Percentiles rank a stretch among this genome's conserved stretches.
These are phyloP conservation scores for Sceloporus tristichus DNA, from an alignment of 2,113 vertebrate species.

Conservation along the genomic window DNA sequence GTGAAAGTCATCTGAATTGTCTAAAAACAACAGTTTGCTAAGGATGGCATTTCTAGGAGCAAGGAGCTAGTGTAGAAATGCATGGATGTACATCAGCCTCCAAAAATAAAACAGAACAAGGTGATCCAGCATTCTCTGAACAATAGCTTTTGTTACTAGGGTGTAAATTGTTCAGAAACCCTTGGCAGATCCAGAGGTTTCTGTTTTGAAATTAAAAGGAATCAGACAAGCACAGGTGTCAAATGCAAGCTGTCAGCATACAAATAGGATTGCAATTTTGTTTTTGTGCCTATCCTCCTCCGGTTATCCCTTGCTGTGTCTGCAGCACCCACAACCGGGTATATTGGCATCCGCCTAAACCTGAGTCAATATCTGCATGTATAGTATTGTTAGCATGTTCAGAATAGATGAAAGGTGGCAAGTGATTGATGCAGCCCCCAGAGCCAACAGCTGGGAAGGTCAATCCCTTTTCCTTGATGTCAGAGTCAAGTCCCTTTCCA, in stretches of 20 bases:
- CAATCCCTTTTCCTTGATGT: constrained; percentile 8
- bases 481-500: not conserved
- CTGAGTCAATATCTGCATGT: not conserved
- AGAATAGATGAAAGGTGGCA: not conserved
- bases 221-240: not conserved
- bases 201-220: constrained; percentile 25
- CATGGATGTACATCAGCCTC: constrained; percentile 21
- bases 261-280: not conserved
- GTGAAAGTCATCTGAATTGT: not conserved
- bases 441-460: constrained; percentile 17
- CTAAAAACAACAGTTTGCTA: not conserved
- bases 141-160: constrained; percentile 45
- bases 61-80: not conserved
- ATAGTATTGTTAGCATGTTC: not conserved
- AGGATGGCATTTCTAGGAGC: too few relatives aligned
- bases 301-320: not conserved
- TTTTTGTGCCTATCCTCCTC: too few relatives aligned
- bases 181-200: constrained; percentile 52
- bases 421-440: not conserved
- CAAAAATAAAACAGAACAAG: constrained; percentile 50
- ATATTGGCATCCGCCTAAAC: not conserved
- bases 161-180: constrained; percentile 51
- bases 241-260: not conserved
- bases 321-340: not conserved
- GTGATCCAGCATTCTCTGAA: constrained; percentile 24